A percentile compares a stretch with the other conserved stretches of the same genome.
Conservation (phyloP, 1,140 invertebrate species). For the Conopomorpha cramerella region DNA sequence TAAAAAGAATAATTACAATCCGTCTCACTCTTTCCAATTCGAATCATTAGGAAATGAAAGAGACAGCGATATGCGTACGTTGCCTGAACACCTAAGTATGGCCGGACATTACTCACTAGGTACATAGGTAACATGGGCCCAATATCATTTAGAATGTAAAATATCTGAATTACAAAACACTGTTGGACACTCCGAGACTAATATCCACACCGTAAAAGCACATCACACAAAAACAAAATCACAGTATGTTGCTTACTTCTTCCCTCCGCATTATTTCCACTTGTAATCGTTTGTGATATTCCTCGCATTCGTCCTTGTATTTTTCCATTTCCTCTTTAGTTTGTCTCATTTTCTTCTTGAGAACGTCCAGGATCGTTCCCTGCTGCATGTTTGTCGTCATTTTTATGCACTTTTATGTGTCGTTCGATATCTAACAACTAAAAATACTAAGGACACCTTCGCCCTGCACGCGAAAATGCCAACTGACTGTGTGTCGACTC, state of each 20-base stretch:
- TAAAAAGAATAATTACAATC: constrained; percentile 34
- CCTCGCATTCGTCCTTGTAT: constrained; percentile 94
- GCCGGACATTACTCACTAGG: constrained; percentile 60
- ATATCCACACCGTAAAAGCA: too few species aligned
- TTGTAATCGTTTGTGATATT: constrained; percentile 87
- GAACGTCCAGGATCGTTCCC: constrained; percentile 88
- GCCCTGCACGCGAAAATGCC: constrained; percentile 54
- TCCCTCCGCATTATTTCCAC: constrained; percentile 89
- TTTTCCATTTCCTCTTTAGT: constrained; percentile 98
- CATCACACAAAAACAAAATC: constrained; percentile 34
- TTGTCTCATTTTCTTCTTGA: constrained; percentile 99
- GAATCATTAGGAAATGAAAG: constrained; percentile 30
- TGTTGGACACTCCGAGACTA: too few species aligned
- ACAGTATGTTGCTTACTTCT: constrained; percentile 86
- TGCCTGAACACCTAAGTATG: constrained; percentile 56
- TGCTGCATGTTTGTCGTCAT: constrained; percentile 85
- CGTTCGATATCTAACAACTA: constrained; percentile 42
- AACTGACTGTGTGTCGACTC: constrained; percentile 51
- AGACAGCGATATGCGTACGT: constrained; percentile 55
- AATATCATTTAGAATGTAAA: too few species aligned
- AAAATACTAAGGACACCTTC: constrained; percentile 48
- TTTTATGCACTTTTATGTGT: constrained; percentile 58
- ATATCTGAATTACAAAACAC: too few species aligned
- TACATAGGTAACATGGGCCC: constrained; percentile 45
- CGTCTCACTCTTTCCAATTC: constrained; percentile 28